Evolutionary conservation across 2,888 invertebrate genomes (phyloP), one percentile per base, ranked within the genome.

Genomic region (Acleris sparsana): DNA sequence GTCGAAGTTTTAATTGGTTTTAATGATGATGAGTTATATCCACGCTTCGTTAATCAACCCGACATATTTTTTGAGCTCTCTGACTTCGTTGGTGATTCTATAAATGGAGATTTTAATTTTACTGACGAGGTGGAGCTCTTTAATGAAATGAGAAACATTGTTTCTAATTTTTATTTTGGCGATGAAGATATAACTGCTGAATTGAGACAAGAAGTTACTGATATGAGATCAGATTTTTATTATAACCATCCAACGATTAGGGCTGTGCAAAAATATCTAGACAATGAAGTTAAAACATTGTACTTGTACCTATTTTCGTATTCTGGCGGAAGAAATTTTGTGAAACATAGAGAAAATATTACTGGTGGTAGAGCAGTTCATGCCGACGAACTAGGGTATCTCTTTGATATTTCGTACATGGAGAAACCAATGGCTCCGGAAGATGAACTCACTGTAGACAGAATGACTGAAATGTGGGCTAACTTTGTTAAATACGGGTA

Each of bases 401-500:
- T 80, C 39, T 83, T 80, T 68, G 76, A 78, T 60, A 62, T 75
- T 3, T 62, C 67, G 7, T 72, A 70, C 20, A 48, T 70, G n/a
- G 49, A 69, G 5, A 69, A 70, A 2, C 67, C 70, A 1, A 72
- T 76, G 0, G 67, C 71, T 1, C 71, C 72, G 3, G 74, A 73
- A 16, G 84, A 84, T 52, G 80, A 83, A 57, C 63, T 58, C 0
- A 78, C 85, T 9, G 79, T 83, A 16, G 75, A 82, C 2, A 67
- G 71, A 13, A 80, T 84, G 78, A 79, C 80, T 0, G 72, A 69
- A 1, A 67, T 84, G 75, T 85, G 85, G 82, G 74, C 78, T 1
- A 84, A 87, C 53, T 86, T 88, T 63, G 80, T 80, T 0, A 87
- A 85, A 72, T 74, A 75, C 64, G 82, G 83, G 85, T 85, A 63